A percentile compares a stretch with the other conserved stretches of the same genome.
Evolutionary conservation across 2,888 invertebrate genomes (phyloP).

Genomic region (Rhamnusium bicolor): DNA sequence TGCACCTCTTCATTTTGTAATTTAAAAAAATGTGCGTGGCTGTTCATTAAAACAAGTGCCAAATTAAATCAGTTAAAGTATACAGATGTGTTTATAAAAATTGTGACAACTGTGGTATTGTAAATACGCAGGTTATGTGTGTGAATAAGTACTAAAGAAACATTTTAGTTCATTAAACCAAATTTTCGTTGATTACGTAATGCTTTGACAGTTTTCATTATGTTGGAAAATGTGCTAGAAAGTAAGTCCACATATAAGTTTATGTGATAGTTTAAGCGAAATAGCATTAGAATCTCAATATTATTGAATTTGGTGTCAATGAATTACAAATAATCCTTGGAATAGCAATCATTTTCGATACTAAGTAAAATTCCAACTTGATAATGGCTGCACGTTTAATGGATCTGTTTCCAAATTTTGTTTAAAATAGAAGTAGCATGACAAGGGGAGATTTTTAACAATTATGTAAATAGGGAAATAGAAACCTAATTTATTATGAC

Average conservation of each 20-base stretch:
- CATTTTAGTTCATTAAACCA: background rate
- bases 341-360: background rate
- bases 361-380: background rate
- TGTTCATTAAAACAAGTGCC: background rate
- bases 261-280: too few species aligned
- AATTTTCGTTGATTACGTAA: slow-evolving; percentile 7
- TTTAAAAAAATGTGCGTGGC: background rate
- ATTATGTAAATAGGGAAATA: background rate
- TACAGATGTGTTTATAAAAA: background rate
- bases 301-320: too few species aligned
- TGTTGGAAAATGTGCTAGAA: slow-evolving; percentile 46
- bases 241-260: slow-evolving; percentile 42
- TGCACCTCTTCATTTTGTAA: slow-evolving; percentile 2
- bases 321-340: background rate
- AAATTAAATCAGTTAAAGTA: background rate
- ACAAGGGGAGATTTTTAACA: background rate
- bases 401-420: background rate
- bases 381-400: background rate
- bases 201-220: slow-evolving; percentile 14
- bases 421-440: background rate
- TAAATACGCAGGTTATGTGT: slow-evolving; percentile 8
- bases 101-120: background rate
- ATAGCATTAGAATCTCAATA: too few species aligned
- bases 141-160: background rate
- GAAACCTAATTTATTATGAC: too few species aligned